Base-by-base conservation (phyloP, 2,113 vertebrate species). In the Lophochroa leadbeateri region DNA sequence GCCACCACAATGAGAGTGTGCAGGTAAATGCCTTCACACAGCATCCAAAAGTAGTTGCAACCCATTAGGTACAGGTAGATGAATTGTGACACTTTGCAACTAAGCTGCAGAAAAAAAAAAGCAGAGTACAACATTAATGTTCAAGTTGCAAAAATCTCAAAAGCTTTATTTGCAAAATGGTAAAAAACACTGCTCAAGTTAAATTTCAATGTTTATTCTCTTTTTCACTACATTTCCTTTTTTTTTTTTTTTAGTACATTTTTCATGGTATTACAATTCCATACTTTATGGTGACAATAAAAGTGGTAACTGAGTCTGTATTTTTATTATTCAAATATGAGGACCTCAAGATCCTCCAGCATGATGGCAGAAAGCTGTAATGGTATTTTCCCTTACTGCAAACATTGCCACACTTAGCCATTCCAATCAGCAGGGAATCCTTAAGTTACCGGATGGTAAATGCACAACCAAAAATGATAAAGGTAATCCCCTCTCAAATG, bases 11-110 rank as follows among this genome's bases (percentile, higher is more conserved):
- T 99, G 86, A 99, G 99, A 0, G 99, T 99, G 84, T 99, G 99
- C 71, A 99, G 98, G 95, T 99, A 99, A 63, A 99, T 99, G 20
- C 99, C 99, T 97, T 99, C 99, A 90, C 99, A 99, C 79, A 99
- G 97, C 99, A 99, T 99, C 99, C 99, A 99, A 83, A 99, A 99
- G 97, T 99, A 99, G 92, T 99, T 99, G 96, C 99, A 99, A 55
- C 99, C 98, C 95, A 99, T 99, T 58, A 99, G 97, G 96, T 99
- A 99, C 21, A 99, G 97, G 74, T 99, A 99, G 79, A 99, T 98
- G 85, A 99, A 99, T 91, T 99, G 98, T 12, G 97, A 99, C 17
- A 99, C 98, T 98, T 99, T 99, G 95, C 99, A 99, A 81, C 98
- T 99, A 12, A 99, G 95, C 99, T 99, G 94, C 20, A 77, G 31